Conservation (phyloP, 2,113 vertebrate species). For the Passer montanus region DNA sequence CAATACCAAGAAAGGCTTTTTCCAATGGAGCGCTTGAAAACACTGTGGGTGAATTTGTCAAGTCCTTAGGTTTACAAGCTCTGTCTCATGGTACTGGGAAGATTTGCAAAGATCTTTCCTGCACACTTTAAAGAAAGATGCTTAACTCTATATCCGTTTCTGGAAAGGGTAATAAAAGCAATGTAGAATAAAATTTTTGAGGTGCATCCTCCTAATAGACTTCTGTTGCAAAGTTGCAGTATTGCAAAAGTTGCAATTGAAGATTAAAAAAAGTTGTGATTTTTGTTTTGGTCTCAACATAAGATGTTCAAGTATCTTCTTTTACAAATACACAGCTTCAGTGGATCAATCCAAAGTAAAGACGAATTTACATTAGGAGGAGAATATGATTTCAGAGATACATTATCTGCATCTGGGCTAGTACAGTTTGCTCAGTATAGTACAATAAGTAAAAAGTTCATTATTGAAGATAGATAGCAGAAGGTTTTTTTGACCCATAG, state of each 20-base stretch:
- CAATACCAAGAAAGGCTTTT: conserved; percentile 34
- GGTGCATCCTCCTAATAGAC: not conserved
- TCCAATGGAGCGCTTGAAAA: not conserved
- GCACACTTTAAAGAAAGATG: not conserved
- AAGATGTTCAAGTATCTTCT: not conserved
- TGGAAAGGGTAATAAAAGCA: not conserved
- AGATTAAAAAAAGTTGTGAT: not conserved
- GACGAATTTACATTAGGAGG: not conserved
- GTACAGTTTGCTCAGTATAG: not conserved
- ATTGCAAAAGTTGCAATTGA: not conserved
- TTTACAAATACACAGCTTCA: not conserved
- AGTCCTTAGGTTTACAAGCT: conserved; percentile 13
- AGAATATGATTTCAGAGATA: not conserved
- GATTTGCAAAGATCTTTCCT: conserved; percentile 23
- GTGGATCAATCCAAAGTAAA: not conserved
- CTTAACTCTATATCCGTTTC: not conserved
- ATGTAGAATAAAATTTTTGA: not conserved
- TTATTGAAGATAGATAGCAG: not conserved
- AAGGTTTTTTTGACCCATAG: not conserved
- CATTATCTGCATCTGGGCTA: not conserved
- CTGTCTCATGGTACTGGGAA: conserved; percentile 2
- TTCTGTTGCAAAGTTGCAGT: not conserved
- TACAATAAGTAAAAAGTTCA: not conserved
- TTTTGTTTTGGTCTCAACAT: not conserved
- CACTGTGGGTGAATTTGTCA: conserved; percentile 30